Evolutionary conservation across 2,797 vertebrate species (phyloP), one percentile per base, ranked within the genome.

Genomic region (Dicrostonyx torquatus): DNA sequence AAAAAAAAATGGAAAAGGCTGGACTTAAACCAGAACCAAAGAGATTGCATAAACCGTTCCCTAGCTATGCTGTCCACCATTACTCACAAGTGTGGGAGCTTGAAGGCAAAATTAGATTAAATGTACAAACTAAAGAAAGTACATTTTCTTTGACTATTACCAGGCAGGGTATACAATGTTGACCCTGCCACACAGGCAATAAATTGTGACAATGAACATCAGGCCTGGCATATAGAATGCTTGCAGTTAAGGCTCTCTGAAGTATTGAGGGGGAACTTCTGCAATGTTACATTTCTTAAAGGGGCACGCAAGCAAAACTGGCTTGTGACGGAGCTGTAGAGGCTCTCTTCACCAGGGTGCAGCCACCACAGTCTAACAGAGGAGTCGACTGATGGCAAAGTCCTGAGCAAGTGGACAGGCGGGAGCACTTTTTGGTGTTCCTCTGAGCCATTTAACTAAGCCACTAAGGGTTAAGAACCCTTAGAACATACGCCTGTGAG

Each of bases 61-160:
- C 26, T 1, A 40, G n/a, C 26, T 75, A 31, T 17, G 11, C 72
- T 77, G 82, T 72, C 34, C 50, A 31, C 40, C 22, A 55, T 40
- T 48, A 37, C 11, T 66, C 45, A 72, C 58, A 7, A 77, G 26
- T 64, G 22, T 50, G 29, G 43, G 76, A 53, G 45, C 45, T 80
- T 90, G 82, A 80, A 24, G 95, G 34, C 26, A 89, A 87, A 93
- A 82, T 73, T 90, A 93, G 82, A 84, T 94, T 84, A 95, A 75
- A 93, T 73, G 11, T 80, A 93, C 66, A 94, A 89, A 95, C 93
- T 83, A 77, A 95, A 94, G 60, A 93, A 91, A 85, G 53, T 77
- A 11, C 15, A 79, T 93, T 93, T 85, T 84, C 64, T 94, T 91
- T 94, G 13, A 73, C 8, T 77, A 40, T 10, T 80, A n/a, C 92